Conservation (phyloP, 2,888 invertebrate species). For the Argynnis bischoffii region DNA sequence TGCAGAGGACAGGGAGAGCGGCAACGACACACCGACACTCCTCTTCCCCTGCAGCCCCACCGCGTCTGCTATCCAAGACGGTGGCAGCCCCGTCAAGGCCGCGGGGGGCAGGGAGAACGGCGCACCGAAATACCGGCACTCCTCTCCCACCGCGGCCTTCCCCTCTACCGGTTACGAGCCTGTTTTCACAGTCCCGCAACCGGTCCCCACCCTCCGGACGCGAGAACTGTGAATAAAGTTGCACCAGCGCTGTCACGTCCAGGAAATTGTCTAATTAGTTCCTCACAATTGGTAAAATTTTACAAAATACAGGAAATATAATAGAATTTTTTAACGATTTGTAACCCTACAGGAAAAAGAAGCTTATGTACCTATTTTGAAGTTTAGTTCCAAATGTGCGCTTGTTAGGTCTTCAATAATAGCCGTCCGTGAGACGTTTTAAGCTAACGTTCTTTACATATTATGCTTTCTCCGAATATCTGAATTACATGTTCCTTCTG, state of each 20-base stretch:
- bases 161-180: too few species aligned
- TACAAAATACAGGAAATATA: not conserved
- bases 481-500: not conserved
- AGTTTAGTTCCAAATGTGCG: slow-evolving; percentile 13
- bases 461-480: not conserved
- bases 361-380: slow-evolving; percentile 8
- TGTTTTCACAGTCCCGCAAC: too few species aligned
- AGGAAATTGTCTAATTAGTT: not conserved
- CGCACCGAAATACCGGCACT: too few species aligned
- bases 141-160: too few species aligned
- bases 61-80: too few species aligned
- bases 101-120: too few species aligned
- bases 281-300: not conserved
- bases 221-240: too few species aligned
- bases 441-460: not conserved
- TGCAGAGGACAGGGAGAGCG: too few species aligned
- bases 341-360: slow-evolving; percentile 1
- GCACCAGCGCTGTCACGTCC: not conserved
- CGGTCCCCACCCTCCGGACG: too few species aligned
- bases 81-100: too few species aligned
- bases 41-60: too few species aligned
- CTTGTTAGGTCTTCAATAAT: slow-evolving; percentile 7
- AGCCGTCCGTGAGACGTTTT: not conserved
- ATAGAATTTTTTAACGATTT: not conserved
- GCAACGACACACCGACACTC: too few species aligned